Evolutionary conservation across 2,113 vertebrate genomes (phyloP).

Genomic region (Romanogobio albipinnatus): DNA sequence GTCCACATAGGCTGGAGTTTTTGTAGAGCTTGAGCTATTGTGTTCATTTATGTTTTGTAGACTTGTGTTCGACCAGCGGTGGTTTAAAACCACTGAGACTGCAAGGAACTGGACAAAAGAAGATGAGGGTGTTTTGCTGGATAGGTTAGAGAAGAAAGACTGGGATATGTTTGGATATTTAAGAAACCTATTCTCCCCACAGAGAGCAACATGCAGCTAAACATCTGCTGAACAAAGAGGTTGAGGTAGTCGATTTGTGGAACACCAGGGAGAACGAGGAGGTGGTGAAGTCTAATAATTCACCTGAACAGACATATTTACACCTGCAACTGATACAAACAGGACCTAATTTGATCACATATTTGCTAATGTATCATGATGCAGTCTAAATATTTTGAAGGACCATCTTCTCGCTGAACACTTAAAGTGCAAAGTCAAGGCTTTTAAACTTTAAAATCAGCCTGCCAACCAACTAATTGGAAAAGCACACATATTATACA

Average conservation of each 20-base stretch:
- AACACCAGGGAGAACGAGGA: not conserved
- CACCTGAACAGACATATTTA: not conserved
- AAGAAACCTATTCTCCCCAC: not conserved
- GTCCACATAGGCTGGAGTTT: not conserved
- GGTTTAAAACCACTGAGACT: not conserved
- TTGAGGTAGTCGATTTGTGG: too few species aligned
- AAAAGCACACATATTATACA: too few species aligned
- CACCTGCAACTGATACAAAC: not conserved
- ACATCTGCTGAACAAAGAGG: too few species aligned
- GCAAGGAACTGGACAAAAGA: not conserved
- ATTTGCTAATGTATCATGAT: not conserved
- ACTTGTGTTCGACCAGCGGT: not conserved
- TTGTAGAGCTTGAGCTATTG: not conserved
- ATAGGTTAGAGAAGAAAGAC: not conserved
- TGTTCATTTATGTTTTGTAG: not conserved
- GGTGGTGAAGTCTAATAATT: not conserved
- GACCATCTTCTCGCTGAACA: too few species aligned
- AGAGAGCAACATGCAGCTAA: not conserved
- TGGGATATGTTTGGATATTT: not conserved
- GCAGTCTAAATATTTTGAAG: not conserved
- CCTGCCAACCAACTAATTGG: too few species aligned
- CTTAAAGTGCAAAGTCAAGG: too few species aligned
- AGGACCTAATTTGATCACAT: not conserved
- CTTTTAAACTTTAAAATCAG: too few species aligned
- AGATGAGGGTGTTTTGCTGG: not conserved